A percentile compares a stretch with the other conserved stretches of the same genome.
Evolutionary conservation across 2,888 invertebrate genomes (phyloP).

Genomic region (Cremastinae sp.): DNA sequence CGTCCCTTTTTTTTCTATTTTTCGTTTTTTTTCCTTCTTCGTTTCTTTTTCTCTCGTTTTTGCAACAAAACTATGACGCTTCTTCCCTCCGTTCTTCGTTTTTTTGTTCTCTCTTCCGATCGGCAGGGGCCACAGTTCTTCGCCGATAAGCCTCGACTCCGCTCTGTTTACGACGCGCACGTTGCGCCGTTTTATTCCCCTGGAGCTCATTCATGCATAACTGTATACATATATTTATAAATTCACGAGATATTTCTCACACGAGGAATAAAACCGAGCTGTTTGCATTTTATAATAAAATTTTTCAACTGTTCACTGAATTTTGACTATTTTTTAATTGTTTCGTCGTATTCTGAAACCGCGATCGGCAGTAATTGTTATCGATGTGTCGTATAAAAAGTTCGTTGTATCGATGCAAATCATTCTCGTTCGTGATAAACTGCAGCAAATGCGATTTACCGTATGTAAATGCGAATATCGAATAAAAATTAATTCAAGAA

Average conservation of each 20-base stretch:
- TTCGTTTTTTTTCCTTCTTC: not conserved
- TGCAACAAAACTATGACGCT: not conserved
- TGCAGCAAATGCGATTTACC: conserved; percentile 13
- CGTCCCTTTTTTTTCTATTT: conserved; percentile 1
- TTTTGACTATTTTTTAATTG: conserved; percentile 17
- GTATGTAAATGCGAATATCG: conserved; percentile 17
- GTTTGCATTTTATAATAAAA: conserved; percentile 29
- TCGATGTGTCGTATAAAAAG: conserved; percentile 34
- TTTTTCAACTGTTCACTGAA: not conserved
- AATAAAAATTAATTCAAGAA: no score
- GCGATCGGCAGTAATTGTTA: conserved; percentile 6
- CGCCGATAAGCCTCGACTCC: conserved; percentile 40
- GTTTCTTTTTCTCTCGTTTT: conserved; percentile 15
- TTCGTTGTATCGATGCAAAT: conserved; percentile 30
- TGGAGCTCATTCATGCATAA: conserved; percentile 28
- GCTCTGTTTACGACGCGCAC: conserved; percentile 38
- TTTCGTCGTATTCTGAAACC: conserved; percentile 15
- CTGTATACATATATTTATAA: not conserved
- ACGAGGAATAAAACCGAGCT: not conserved
- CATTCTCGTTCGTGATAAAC: conserved; percentile 50
- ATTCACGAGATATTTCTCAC: conserved; percentile 6
- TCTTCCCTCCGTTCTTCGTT: conserved; percentile 1
- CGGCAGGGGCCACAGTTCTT: conserved; percentile 22
- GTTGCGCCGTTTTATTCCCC: conserved; percentile 37
- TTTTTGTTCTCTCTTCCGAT: conserved; percentile 30